phyloP scores from a whole-genome alignment of 2,888 invertebrate genomes.

The Andrena hattorfiana region DNA sequence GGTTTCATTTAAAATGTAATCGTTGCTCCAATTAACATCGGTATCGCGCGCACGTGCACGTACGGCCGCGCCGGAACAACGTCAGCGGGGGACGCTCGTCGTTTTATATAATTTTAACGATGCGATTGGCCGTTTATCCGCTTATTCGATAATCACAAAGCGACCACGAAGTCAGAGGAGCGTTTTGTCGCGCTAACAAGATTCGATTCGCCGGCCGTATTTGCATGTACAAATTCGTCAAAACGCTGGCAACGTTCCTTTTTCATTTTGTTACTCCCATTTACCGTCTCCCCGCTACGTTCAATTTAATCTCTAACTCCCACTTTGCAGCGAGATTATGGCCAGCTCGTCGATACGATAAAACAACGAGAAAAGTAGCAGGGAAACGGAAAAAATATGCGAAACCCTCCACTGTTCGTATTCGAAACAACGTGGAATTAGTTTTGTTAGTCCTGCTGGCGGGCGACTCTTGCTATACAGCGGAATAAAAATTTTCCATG shows the following conservation, averaged over 20 bases:
- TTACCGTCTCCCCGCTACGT: not conserved
- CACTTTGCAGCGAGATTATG: not conserved
- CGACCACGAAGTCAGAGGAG: slow-evolving; percentile 27
- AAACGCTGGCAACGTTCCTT: not conserved
- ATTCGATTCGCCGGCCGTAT: slow-evolving; percentile 13
- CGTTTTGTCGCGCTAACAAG: slow-evolving; percentile 13
- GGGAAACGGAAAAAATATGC: not conserved
- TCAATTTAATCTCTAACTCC: slow-evolving; percentile 3
- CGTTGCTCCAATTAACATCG: slow-evolving; percentile 51
- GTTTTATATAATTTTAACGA: slow-evolving; percentile 53
- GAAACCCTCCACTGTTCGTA: not conserved
- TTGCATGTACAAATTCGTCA: slow-evolving; percentile 12
- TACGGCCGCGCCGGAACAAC: not conserved
- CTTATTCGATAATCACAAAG: slow-evolving; percentile 42
- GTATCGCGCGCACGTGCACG: slow-evolving; percentile 12
- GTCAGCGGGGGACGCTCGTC: not conserved
- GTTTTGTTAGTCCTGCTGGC: not conserved
- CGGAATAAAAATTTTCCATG: slow-evolving; percentile 26
- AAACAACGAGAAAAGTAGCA: too few relatives aligned
- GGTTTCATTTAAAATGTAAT: slow-evolving; percentile 58
- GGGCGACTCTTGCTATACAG: not conserved
- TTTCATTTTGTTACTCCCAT: not conserved
- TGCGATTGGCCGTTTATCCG: slow-evolving; percentile 49
- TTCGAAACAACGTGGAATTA: not conserved
- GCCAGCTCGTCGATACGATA: not conserved